Evolutionary conservation across 2,888 invertebrate genomes (phyloP).

Genomic region (Drosophila parthenogenetica): DNA sequence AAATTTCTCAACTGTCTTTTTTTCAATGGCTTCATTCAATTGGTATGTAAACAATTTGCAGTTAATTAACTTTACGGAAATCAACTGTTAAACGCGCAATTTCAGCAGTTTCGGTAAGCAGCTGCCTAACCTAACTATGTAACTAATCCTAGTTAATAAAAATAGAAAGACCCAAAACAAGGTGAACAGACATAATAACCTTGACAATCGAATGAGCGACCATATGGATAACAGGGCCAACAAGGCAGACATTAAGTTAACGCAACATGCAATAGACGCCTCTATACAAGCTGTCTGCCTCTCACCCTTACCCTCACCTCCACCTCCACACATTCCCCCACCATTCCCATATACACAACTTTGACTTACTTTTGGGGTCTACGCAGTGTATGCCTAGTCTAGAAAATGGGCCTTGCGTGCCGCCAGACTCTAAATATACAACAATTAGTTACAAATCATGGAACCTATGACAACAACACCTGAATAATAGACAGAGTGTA

Average conservation of each 20-base stretch:
- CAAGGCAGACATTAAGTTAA: constrained; percentile 54
- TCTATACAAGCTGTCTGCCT: constrained; percentile 12
- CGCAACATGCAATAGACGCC: constrained; percentile 61
- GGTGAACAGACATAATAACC: constrained; percentile 59
- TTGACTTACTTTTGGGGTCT: constrained; percentile 33
- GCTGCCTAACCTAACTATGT: not conserved
- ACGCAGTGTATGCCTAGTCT: constrained; percentile 38
- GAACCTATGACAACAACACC: constrained; percentile 79
- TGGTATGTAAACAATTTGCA: constrained; percentile 33
- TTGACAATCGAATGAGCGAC: constrained; percentile 63
- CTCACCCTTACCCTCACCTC: not conserved
- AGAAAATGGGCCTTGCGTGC: constrained; percentile 62
- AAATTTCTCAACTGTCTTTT: not conserved
- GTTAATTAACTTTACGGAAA: not conserved
- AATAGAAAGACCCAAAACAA: not conserved
- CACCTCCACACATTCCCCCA: not conserved
- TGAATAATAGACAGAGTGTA: constrained; percentile 49
- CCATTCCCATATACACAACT: constrained; percentile 5
- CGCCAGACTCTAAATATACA: constrained; percentile 68
- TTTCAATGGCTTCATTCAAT: constrained; percentile 46
- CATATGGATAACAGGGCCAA: constrained; percentile 50
- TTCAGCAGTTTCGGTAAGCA: constrained; percentile 1
- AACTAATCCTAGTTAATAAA: constrained; percentile 20
- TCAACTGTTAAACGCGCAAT: constrained; percentile 7
- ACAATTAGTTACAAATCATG: constrained; percentile 72